These are phyloP conservation scores for Harpagifer antarcticus DNA, from an alignment of 2,797 vertebrate genomes.

Conservation along the genomic window DNA sequence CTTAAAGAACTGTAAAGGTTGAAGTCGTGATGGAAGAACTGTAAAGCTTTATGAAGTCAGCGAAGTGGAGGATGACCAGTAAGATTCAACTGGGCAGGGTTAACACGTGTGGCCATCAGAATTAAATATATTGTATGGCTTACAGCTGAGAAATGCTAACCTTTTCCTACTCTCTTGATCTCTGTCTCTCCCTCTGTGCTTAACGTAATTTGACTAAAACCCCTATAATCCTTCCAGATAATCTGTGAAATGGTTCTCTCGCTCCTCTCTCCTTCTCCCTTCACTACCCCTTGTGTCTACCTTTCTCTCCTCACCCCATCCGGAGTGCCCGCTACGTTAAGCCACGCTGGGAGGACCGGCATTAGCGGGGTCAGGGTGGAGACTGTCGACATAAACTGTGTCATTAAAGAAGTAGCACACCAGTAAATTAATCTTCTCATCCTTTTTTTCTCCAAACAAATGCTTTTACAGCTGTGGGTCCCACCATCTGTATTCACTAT, in stretches of 20 bases:
- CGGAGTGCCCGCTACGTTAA: constrained; percentile 67
- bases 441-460: constrained; percentile 78
- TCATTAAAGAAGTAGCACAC: constrained; percentile 83
- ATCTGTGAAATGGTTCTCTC: constrained; percentile 88
- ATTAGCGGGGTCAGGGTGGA: constrained; percentile 77
- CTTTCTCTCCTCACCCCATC: constrained; percentile 71
- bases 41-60: constrained; percentile 10
- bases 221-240: constrained; percentile 87
- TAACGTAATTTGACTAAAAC: constrained; percentile 89
- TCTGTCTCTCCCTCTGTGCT: constrained; percentile 86
- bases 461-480: constrained; percentile 72
- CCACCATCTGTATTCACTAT: constrained; percentile 70
- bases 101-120: constrained; percentile 70
- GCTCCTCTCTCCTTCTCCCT: constrained; percentile 79
- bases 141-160: constrained; percentile 86
- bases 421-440: constrained; percentile 84
- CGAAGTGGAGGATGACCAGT: constrained; percentile 1
- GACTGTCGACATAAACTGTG: constrained; percentile 72
- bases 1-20: not conserved
- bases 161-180: constrained; percentile 84
- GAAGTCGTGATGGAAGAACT: not conserved
- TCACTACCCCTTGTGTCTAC: constrained; percentile 80
- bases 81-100: constrained; percentile 16
- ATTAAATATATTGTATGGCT: constrained; percentile 88
- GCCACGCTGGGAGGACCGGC: constrained; percentile 55